Percentiles rank a stretch among this genome's conserved stretches.
Conservation (phyloP, 2,797 vertebrate species). For the Salarias fasciatus region DNA sequence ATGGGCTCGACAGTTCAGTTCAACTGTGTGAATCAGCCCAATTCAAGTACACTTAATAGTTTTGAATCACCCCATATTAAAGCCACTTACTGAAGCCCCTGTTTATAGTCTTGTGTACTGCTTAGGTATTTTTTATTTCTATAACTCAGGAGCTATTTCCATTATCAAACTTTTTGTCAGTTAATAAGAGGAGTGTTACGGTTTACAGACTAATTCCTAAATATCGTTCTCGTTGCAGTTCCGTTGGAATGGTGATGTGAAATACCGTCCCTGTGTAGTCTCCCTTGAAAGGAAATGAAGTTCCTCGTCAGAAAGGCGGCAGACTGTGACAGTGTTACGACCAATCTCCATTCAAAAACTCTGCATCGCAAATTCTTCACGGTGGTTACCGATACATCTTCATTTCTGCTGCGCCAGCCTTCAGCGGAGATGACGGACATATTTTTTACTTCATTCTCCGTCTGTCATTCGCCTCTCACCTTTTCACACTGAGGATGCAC, state of each 20-base stretch:
- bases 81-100: too few species aligned
- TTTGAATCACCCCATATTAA: too few species aligned
- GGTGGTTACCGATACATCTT: slow-evolving; percentile 12
- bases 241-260: slow-evolving; percentile 1
- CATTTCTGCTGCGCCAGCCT: slow-evolving; percentile 2
- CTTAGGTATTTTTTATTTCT: too few species aligned
- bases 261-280: neutral
- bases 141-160: too few species aligned
- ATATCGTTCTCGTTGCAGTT: neutral
- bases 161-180: too few species aligned
- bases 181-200: neutral
- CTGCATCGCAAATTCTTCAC: slow-evolving; percentile 3
- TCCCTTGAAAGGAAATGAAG: neutral
- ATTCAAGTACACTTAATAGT: too few species aligned
- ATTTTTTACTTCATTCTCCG: slow-evolving; percentile 2
- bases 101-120: too few species aligned
- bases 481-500: slow-evolving; percentile 9
- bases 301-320: neutral
- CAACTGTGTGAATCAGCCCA: too few species aligned
- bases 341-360: slow-evolving; percentile 1
- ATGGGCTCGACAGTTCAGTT: too few species aligned
- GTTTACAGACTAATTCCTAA: neutral
- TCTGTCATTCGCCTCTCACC: slow-evolving; percentile 11
- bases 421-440: slow-evolving; percentile 17
- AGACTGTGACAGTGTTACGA: neutral